These are phyloP conservation scores for Helicoverpa assulta DNA, from an alignment of 2,888 invertebrate species.

Conservation along the genomic window DNA sequence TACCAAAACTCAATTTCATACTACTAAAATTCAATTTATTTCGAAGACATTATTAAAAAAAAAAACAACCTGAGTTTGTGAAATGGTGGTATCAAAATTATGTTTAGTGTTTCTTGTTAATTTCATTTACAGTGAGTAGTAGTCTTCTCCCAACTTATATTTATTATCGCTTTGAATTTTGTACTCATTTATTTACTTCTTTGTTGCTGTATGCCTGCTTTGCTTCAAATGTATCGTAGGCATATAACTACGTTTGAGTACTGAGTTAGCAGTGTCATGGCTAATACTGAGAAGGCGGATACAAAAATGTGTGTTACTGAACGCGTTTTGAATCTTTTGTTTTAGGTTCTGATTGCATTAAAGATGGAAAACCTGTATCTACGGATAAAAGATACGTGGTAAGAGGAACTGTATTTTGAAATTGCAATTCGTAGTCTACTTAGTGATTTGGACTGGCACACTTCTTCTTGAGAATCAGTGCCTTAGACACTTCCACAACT, in stretches of 20 bases:
- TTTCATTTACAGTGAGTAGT: conserved; percentile 42
- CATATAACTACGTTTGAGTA: no score
- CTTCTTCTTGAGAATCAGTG: no score
- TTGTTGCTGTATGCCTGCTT: no score
- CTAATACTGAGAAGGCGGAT: no score
- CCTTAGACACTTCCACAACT: no score
- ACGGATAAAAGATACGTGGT: conserved; percentile 32
- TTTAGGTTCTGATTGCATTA: conserved; percentile 47
- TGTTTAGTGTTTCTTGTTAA: conserved; percentile 34
- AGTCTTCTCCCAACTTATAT: no score
- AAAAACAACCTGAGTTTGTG: not conserved
- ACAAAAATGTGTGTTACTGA: not conserved
- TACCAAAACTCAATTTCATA: conserved; percentile 17
- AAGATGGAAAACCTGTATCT: conserved; percentile 28
- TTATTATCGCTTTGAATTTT: no score
- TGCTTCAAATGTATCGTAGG: no score
- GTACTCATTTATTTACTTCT: no score
- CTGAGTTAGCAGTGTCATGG: no score
- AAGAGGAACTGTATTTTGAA: not conserved
- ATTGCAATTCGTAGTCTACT: no score
- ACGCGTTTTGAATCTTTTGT: not conserved
- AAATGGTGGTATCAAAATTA: conserved; percentile 29
- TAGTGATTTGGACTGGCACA: no score
- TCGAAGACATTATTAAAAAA: not conserved
- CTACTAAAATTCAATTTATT: conserved; percentile 3